Percentiles rank a stretch among this genome's conserved stretches.
These are phyloP conservation scores for Bimastos eiseni DNA, from an alignment of 2,888 invertebrate genomes.

Conservation along the genomic window DNA sequence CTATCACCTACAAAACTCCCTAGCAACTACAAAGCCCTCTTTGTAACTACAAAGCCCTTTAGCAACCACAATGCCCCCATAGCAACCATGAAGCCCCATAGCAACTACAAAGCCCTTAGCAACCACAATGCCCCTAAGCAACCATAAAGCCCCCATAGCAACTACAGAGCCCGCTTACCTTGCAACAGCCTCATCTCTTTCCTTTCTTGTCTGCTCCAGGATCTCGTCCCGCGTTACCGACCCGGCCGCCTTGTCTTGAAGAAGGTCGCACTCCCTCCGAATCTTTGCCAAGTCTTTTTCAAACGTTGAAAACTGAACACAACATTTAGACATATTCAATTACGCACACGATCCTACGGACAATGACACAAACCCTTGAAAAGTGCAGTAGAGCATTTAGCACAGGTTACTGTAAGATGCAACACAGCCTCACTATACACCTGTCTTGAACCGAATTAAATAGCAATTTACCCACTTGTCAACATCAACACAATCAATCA, in stretches of 20 bases:
- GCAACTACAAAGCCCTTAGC: too few relatives aligned
- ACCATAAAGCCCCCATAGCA: too few relatives aligned
- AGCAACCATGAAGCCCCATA: too few relatives aligned
- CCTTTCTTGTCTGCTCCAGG: constrained; percentile 78
- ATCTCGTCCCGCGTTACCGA: constrained; percentile 75
- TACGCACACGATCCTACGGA: neutral
- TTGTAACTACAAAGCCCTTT: neutral
- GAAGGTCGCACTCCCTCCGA: constrained; percentile 80
- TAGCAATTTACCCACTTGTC: neutral
- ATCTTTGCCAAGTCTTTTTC: constrained; percentile 82
- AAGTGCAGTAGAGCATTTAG: neutral
- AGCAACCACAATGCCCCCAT: neutral
- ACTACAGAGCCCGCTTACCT: constrained; percentile 46
- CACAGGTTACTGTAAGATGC: neutral
- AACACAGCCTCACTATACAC: neutral
- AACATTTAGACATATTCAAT: constrained; percentile 29
- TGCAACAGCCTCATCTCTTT: constrained; percentile 81
- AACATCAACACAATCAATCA: too few relatives aligned
- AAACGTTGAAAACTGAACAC: constrained; percentile 62
- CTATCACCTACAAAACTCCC: neutral
- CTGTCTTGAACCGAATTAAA: neutral
- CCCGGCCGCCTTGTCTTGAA: constrained; percentile 65
- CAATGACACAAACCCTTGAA: neutral
- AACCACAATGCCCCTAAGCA: neutral
- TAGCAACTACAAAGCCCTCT: too few relatives aligned